phyloP scores from a whole-genome alignment of 2,113 vertebrate species.

The Dicaeum eximium region DNA sequence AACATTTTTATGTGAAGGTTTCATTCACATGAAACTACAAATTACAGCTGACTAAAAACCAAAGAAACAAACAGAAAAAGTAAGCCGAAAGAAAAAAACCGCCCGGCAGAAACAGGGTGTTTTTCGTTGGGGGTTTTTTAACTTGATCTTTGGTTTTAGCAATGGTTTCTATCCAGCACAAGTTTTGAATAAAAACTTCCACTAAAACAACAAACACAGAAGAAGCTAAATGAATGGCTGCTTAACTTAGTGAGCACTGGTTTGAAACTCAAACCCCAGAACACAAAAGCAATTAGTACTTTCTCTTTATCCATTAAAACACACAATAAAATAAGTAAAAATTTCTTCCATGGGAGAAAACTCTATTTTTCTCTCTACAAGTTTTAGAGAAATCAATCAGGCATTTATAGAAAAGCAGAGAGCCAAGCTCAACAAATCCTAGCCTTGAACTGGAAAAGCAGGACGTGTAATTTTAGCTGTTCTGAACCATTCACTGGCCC shows the following conservation, averaged over 20 bases:
- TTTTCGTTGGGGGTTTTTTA: not conserved
- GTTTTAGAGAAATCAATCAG: not conserved
- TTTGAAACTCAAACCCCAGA: not conserved
- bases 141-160: not conserved
- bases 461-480: not conserved
- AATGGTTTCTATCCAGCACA: not conserved
- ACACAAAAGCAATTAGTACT: not conserved
- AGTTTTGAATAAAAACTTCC: not conserved
- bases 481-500: not conserved
- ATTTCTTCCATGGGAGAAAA: not conserved
- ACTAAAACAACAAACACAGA: not conserved
- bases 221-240: not conserved
- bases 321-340: not conserved
- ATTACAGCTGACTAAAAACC: not conserved
- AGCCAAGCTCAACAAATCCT: not conserved
- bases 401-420: not conserved
- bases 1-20: not conserved
- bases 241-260: not conserved
- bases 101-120: rapidly evolving
- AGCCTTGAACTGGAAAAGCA: not conserved
- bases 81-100: not conserved
- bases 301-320: not conserved
- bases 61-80: not conserved
- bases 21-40: not conserved
- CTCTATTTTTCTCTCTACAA: not conserved